Evolutionary conservation across 2,797 vertebrate genomes (phyloP), one percentile per base, ranked within the genome.

Genomic region (Tiaroga cobitis): DNA sequence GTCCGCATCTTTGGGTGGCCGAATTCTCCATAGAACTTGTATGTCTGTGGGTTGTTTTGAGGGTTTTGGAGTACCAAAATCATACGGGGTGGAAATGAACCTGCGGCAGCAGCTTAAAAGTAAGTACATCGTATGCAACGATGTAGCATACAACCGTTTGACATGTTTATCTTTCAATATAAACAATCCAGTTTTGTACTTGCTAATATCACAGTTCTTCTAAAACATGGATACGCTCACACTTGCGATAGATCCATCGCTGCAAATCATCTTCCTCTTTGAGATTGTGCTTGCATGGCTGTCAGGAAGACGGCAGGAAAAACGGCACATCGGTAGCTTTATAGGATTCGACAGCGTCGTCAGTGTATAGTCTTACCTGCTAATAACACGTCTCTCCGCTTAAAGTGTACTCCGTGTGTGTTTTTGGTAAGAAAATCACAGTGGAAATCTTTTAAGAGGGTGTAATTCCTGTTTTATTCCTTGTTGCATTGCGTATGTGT

Each of bases 301-400:
- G 77, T 51, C 34, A 43, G 46, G 75, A 77, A 74, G 34, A 56
- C 10, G 32, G 61, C 49, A 75, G 56, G 73, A 86, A 56, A 29
- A 56, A 29, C 43, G 10, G 32, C 56, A 81, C 74, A 73, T 80
- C 81, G 73, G 68, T 85, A 84, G 91, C 76, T 76, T 74, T 77
- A 59, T 89, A 76, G 80, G 81, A 82, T 86, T 85, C 92, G 92
- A 91, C 92, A 91, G 91, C 77, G 26, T 86, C 63, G 32, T 89
- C 78, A 26, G 24, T 86, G 85, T 89, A 49, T 18, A 85, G 75
- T 72, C 63, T 83, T 59, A 32, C 76, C 80, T 83, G 85, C 76
- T 73, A 34, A 68, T 83, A 87, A 85, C 63, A 41, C 51, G 24
- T 61, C 77, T 88, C 76, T 72, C 80, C 26, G 81, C 83, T 88